Base-by-base conservation (phyloP, 2,888 invertebrate genomes). In the Ptychoptera albimana region DNA sequence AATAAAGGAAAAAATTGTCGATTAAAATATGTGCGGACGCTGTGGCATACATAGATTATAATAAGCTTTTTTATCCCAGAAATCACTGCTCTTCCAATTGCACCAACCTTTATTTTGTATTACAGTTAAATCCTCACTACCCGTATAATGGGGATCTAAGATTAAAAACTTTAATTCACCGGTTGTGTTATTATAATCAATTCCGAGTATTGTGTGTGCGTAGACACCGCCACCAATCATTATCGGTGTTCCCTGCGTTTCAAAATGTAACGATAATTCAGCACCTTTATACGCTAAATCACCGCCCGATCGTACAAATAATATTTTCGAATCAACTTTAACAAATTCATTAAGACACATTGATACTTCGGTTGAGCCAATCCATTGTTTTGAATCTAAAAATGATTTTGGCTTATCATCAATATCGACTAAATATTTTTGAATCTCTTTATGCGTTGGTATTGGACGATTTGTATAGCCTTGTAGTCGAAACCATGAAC, bases 221-320 rank as follows among this genome's bases (percentile, higher is more conserved):
- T 96, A 68, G 34, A 93, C 91, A 50, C 96, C 97, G 15, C 98
- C 98, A 79, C 96, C 98, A 54, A 99, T 96, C 98, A 99, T 99
- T 46, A 99, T 76, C 15, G 98, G 98, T 29, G 91, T 87, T 42
- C 97, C 97, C 56, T 92, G 82, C 38, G 76, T 82, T 54, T 83
- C 74, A 61, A 99, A 99, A 70, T 99, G 98, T 59, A 81, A 73
- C 2, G 82, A 72, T 49, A 99, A 67, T 57, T 92, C 87, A 23
- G 85, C 75, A 7, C 82, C 87, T 57, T 85, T 78, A 30, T 71
- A 72, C 7, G 74, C 71, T 62, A 97, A 65, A 55, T 97, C 94
- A 31, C 77, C 73, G 8, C 97, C 97, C 14, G 79, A 82, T 53
- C 79, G 80, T 0, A 92, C 87, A 56, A 81, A 81, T 49, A 94